phyloP scores from a whole-genome alignment of 2,113 vertebrate species.

The Prionailurus bengalensis region DNA sequence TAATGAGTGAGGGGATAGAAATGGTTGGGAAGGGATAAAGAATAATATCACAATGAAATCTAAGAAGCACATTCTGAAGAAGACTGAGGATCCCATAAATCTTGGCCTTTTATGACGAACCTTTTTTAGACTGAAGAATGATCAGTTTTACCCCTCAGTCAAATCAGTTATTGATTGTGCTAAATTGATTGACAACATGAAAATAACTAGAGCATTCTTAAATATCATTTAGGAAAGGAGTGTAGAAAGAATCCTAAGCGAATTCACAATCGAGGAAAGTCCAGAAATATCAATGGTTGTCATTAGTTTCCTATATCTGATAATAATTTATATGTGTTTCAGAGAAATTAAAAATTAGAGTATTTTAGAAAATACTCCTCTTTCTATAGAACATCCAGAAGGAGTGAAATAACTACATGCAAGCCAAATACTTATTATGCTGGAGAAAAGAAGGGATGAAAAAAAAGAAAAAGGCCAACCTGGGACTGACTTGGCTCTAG shows the following conservation, averaged over 20 bases:
- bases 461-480: constrained; percentile 17
- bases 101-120: background rate
- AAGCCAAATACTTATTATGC: background rate
- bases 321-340: background rate
- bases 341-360: background rate
- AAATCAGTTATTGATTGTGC: background rate
- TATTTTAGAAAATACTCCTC: background rate
- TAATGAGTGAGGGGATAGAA: background rate
- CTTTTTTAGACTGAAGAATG: background rate
- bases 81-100: background rate
- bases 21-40: background rate
- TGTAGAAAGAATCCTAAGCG: background rate
- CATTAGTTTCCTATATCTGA: background rate
- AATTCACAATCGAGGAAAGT: background rate
- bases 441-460: background rate
- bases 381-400: background rate
- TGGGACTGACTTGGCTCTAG: background rate
- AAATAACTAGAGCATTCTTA: background rate
- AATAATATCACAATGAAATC: background rate
- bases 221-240: background rate
- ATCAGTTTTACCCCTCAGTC: background rate
- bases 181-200: background rate
- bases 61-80: background rate
- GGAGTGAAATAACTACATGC: background rate
- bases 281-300: background rate